Base-by-base conservation (phyloP, 2,113 vertebrate species). In the Bothrops jararaca region DNA sequence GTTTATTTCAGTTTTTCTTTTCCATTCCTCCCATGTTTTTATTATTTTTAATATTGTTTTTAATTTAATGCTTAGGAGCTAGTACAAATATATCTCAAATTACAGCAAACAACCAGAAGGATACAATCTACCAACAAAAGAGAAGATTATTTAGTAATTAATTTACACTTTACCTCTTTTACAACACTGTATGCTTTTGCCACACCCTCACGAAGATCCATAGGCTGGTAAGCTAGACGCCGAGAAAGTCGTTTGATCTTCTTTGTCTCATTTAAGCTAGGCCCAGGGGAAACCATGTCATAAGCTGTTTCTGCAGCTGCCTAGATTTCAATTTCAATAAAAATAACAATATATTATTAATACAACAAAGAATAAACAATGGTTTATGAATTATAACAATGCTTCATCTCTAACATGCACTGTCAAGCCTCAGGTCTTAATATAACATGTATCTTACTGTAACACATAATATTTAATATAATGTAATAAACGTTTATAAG, bases 111-210 rank as follows among this genome's bases (percentile, higher is more conserved):
- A 26, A 15, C 20, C 4, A 60, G 13, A 52, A 24, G 5, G 7
- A 80, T 80, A 42, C 18, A 80, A 42, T 42, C 18, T 80, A 42
- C 34, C 34, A 39, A 80, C 18, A 80, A 80, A 39, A 80, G 7
- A 80, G 18, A 34, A 42, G 3, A 8, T 42, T 42, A 9, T 22
- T 80, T 80, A 42, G 74, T 42, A 80, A 80, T 80, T 42, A 80
- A 80, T 80, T 80, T 80, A 3, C 9, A 90, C 10, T 2, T 56
- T 97, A 99, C 99, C 98, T 99, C 99, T 97, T 99, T 99, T 0
- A 99, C 99, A 0, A 99, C 99, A 34, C 98, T 99, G 95, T 99
- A 99, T 0, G 99, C 99, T 96, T 99, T 99, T 94, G 99, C 99
- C 64, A 99, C 98, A 0, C 99, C 99, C 97, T 99, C 99, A 69